Conservation (phyloP, 2,113 vertebrate species). For the Spheniscus mendiculus region DNA sequence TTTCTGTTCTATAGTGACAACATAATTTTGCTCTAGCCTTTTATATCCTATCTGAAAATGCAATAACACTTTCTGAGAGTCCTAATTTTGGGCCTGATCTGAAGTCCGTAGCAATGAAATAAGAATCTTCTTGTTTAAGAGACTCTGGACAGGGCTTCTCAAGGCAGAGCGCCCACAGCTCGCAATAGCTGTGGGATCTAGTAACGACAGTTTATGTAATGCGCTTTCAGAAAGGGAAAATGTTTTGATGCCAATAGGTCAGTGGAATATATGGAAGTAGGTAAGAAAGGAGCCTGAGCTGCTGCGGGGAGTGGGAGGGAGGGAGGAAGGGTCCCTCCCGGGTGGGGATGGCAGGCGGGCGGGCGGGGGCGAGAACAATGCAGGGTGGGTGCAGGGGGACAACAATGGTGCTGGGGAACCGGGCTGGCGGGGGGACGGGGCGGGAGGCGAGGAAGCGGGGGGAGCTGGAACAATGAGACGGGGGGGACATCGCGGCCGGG, state of each 20-base stretch:
- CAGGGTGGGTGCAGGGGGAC: constrained; percentile 36
- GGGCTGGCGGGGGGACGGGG: neutral
- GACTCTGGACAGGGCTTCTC: neutral
- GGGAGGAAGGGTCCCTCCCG: constrained; percentile 49
- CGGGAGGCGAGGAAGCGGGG: constrained; percentile 50
- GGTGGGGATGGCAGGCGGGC: constrained; percentile 1
- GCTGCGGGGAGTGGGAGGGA: neutral
- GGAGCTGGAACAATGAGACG: constrained; percentile 64
- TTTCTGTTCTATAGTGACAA: neutral
- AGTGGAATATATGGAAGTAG: neutral
- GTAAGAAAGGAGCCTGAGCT: neutral
- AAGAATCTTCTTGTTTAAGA: neutral
- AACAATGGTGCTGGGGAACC: neutral
- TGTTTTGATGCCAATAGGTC: neutral
- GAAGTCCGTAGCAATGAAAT: neutral
- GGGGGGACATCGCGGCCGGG: constrained; percentile 11
- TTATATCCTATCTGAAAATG: neutral
- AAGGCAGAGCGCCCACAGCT: neutral
- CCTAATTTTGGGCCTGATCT: neutral
- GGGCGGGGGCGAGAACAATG: constrained; percentile 37
- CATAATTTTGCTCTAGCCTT: neutral
- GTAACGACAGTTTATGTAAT: neutral
- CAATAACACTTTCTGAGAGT: neutral
- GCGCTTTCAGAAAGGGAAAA: neutral
- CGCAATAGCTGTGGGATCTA: neutral